These are phyloP conservation scores for Rhipidura dahli DNA, from an alignment of 2,113 vertebrate species.

Conservation along the genomic window DNA sequence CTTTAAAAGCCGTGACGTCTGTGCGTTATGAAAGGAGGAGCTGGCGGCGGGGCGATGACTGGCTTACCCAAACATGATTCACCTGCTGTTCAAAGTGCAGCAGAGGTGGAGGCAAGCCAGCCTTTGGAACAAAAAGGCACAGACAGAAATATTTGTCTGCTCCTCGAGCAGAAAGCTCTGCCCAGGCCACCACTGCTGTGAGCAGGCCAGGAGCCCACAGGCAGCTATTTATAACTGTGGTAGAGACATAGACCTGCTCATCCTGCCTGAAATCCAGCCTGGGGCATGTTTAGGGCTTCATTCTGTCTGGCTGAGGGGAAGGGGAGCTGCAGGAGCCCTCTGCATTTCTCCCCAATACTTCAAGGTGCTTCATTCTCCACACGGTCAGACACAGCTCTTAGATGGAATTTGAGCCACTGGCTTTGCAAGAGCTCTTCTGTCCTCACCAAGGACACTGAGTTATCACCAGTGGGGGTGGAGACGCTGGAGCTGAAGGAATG, in stretches of 20 bases:
- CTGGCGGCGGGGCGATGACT: background rate
- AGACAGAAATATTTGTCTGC: background rate
- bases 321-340: background rate
- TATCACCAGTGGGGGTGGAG: background rate
- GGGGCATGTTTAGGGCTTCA: background rate
- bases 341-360: accelerated
- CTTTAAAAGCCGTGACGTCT: background rate
- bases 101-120: background rate
- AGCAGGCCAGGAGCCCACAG: background rate
- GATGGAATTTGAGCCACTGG: background rate
- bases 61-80: background rate
- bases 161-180: background rate
- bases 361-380: background rate
- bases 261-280: background rate
- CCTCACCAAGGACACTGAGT: background rate
- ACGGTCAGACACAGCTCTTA: accelerated
- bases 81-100: constrained; percentile 16
- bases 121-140: background rate
- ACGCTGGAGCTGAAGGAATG: background rate
- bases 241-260: background rate
- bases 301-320: background rate
- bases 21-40: background rate
- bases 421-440: background rate
- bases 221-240: background rate
- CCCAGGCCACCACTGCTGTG: accelerated